Conservation (phyloP, 2,888 invertebrate species). For the Agrotis ipsilon region DNA sequence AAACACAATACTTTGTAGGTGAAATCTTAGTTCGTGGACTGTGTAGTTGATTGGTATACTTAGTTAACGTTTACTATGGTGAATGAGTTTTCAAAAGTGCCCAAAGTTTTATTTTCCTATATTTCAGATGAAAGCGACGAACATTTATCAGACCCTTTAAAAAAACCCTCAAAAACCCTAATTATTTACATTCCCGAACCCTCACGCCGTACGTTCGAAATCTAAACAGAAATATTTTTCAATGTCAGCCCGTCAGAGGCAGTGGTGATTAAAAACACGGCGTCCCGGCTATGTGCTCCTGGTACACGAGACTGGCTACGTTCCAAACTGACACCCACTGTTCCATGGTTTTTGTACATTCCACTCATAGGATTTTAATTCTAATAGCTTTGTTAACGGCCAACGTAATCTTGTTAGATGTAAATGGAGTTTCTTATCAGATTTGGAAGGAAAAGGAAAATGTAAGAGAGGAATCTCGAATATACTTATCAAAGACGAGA, state of each 20-base stretch:
- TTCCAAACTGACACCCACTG: conserved; percentile 65
- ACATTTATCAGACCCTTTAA: conserved; percentile 1
- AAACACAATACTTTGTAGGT: no score
- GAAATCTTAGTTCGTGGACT: no score
- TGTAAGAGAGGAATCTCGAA: conserved; percentile 19
- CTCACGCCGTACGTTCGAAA: conserved; percentile 19
- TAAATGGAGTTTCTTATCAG: conserved; percentile 53
- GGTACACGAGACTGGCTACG: conserved; percentile 63
- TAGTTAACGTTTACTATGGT: no score
- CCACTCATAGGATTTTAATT: conserved; percentile 62
- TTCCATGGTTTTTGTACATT: conserved; percentile 58
- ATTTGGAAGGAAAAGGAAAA: conserved; percentile 47
- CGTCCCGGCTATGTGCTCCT: conserved; percentile 41
- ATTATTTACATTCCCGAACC: conserved; percentile 33
- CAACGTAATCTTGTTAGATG: conserved; percentile 53
- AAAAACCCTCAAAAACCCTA: conserved; percentile 22
- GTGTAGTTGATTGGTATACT: no score
- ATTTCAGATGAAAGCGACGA: background rate
- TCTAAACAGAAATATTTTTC: conserved; percentile 61
- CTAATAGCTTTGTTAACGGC: conserved; percentile 60
- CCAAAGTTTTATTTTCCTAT: background rate
- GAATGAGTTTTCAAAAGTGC: background rate
- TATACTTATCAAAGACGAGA: conserved; percentile 49
- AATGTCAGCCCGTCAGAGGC: conserved; percentile 63
- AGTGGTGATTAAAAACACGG: conserved; percentile 65